phyloP scores from a whole-genome alignment of 2,888 invertebrate genomes.

The Taphrorychus bicolor region DNA sequence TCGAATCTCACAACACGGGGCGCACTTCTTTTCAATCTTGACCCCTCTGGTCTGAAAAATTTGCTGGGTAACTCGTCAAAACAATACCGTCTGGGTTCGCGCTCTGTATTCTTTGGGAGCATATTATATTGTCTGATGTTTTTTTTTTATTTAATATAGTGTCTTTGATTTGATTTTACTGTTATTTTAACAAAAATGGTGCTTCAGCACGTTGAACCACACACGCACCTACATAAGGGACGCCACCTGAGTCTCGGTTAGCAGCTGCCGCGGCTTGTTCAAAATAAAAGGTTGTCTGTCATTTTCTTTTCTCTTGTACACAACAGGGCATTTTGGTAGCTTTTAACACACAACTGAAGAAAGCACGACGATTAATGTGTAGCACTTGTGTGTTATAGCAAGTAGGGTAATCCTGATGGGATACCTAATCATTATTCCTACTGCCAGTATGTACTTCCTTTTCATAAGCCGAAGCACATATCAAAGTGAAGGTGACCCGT shows the following conservation, averaged over 20 bases:
- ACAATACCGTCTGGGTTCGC: constrained; percentile 35
- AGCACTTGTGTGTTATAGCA: background rate
- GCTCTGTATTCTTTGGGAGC: background rate
- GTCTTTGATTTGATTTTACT: too few species aligned
- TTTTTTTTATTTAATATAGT: background rate
- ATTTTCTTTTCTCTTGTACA: constrained; percentile 2
- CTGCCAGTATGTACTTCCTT: background rate
- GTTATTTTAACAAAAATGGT: too few species aligned
- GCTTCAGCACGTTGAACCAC: background rate
- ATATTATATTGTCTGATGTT: background rate
- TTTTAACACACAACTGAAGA: background rate
- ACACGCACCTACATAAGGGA: background rate
- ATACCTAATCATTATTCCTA: background rate
- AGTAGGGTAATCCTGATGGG: background rate
- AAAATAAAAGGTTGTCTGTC: background rate
- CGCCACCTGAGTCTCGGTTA: background rate
- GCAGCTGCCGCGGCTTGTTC: background rate
- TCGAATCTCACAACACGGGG: background rate
- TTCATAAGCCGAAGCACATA: background rate
- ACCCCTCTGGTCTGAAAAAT: constrained; percentile 34
- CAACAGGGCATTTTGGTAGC: background rate
- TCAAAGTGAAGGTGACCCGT: background rate
- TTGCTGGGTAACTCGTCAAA: constrained; percentile 16
- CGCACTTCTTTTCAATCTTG: constrained; percentile 16
- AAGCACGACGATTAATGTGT: background rate